phyloP scores from a whole-genome alignment of 2,888 invertebrate species.

The Drosophila yooni region DNA sequence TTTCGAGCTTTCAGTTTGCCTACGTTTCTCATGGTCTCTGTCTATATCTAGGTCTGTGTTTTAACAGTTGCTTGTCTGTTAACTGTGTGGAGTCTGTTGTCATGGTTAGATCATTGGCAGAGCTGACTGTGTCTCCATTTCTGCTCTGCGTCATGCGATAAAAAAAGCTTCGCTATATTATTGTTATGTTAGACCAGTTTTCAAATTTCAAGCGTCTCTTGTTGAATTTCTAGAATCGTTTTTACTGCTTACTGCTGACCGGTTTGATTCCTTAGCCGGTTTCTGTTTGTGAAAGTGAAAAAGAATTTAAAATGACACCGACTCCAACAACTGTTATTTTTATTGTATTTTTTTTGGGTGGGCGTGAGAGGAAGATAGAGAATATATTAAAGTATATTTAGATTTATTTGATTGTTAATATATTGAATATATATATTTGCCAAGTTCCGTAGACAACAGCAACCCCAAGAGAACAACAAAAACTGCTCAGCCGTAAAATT shows the following conservation, averaged over 20 bases:
- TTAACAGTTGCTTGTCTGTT: slow-evolving; percentile 9
- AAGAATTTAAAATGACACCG: slow-evolving; percentile 38
- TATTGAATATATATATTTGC: not conserved
- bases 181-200: slow-evolving; percentile 51
- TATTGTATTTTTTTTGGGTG: not conserved
- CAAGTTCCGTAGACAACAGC: not conserved
- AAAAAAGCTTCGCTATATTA: slow-evolving; percentile 9
- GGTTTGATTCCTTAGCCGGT: slow-evolving; percentile 51
- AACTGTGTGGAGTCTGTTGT: slow-evolving; percentile 1
- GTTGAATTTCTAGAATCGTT: slow-evolving; percentile 46
- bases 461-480: not conserved
- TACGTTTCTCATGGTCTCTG: not conserved
- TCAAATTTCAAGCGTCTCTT: slow-evolving; percentile 8
- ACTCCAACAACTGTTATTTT: not conserved
- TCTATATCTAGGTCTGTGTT: not conserved
- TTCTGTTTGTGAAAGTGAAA: slow-evolving; percentile 61
- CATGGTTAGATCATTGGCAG: slow-evolving; percentile 50
- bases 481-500: not conserved
- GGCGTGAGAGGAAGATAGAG: slow-evolving; percentile 5
- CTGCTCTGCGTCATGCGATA: slow-evolving; percentile 43
- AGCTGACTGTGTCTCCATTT: slow-evolving; percentile 8
- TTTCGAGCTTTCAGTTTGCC: not conserved
- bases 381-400: not conserved
- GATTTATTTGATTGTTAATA: not conserved
- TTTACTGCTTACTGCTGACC: slow-evolving; percentile 24